phyloP scores from a whole-genome alignment of 2,888 invertebrate species.

The Drosophila nr. perissopoda region DNA sequence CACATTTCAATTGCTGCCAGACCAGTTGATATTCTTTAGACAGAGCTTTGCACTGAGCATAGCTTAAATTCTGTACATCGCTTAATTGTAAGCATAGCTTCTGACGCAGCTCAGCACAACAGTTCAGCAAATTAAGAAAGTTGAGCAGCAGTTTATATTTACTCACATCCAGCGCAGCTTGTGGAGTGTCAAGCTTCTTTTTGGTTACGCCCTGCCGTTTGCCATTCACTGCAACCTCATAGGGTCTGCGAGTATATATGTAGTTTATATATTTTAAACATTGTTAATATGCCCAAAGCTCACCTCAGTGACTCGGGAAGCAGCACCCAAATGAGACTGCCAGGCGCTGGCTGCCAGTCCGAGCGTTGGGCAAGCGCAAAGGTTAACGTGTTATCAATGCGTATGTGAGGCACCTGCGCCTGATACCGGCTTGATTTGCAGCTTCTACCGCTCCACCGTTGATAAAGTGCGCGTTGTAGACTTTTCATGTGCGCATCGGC shows the following conservation, averaged over 20 bases:
- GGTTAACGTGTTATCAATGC: constrained; percentile 32
- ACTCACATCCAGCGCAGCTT: constrained; percentile 86
- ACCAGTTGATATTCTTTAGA: constrained; percentile 77
- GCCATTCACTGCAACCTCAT: constrained; percentile 92
- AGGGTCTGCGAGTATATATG: constrained; percentile 86
- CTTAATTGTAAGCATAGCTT: constrained; percentile 30
- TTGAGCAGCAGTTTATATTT: constrained; percentile 86
- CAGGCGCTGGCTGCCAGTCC: constrained; percentile 86
- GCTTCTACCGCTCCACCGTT: constrained; percentile 80
- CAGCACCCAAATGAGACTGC: constrained; percentile 88
- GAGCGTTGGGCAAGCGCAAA: constrained; percentile 85
- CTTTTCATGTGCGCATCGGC: constrained; percentile 87
- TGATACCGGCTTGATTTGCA: constrained; percentile 54
- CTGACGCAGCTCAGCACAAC: constrained; percentile 67
- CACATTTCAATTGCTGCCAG: constrained; percentile 86
- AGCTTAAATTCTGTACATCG: constrained; percentile 51
- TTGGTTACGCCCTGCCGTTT: constrained; percentile 92
- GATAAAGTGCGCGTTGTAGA: constrained; percentile 86
- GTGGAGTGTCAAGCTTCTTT: constrained; percentile 85
- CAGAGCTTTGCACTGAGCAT: constrained; percentile 70
- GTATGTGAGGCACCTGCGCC: constrained; percentile 73
- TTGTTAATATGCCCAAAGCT: constrained; percentile 10
- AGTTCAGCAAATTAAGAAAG: constrained; percentile 85
- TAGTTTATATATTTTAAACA: neutral
- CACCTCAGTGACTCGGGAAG: constrained; percentile 84